Evolutionary conservation across 2,888 invertebrate genomes (phyloP).

Genomic region (Dolichopus griseipennis): DNA sequence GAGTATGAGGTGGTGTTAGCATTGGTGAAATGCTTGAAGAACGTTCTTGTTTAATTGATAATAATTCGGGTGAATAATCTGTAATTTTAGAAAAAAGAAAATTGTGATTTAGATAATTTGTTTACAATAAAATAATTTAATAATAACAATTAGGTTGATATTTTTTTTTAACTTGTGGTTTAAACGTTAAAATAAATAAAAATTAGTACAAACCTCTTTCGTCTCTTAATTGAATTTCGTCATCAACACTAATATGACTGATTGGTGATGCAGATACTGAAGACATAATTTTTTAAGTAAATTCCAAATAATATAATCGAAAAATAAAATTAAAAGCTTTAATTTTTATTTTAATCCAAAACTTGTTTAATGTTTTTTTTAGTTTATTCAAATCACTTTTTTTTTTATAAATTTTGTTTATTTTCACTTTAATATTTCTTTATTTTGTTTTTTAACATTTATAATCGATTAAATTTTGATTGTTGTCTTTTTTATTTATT

Average conservation of each 20-base stretch:
- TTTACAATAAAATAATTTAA: neutral
- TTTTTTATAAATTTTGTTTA: constrained; percentile 11
- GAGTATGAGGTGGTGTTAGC: constrained; percentile 65
- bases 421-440: neutral
- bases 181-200: constrained; percentile 23
- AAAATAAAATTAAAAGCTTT: too few relatives aligned
- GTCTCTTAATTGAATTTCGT: constrained; percentile 39
- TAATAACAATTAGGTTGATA: constrained; percentile 8
- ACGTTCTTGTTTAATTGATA: constrained; percentile 54
- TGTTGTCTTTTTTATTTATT: too few relatives aligned
- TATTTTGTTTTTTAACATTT: too few relatives aligned
- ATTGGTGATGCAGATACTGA: constrained; percentile 42
- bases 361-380: too few relatives aligned
- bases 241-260: constrained; percentile 43
- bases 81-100: constrained; percentile 21
- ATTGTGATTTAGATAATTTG: neutral
- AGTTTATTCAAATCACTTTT: too few relatives aligned
- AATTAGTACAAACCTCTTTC: constrained; percentile 38
- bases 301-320: too few relatives aligned
- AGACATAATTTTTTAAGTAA: constrained; percentile 35
- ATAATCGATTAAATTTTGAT: too few relatives aligned
- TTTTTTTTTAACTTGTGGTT: too few relatives aligned
- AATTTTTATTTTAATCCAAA: too few relatives aligned
- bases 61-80: constrained; percentile 54
- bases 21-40: constrained; percentile 50